Conservation (phyloP, 1,140 invertebrate genomes). For the Nilaparvata lugens region DNA sequence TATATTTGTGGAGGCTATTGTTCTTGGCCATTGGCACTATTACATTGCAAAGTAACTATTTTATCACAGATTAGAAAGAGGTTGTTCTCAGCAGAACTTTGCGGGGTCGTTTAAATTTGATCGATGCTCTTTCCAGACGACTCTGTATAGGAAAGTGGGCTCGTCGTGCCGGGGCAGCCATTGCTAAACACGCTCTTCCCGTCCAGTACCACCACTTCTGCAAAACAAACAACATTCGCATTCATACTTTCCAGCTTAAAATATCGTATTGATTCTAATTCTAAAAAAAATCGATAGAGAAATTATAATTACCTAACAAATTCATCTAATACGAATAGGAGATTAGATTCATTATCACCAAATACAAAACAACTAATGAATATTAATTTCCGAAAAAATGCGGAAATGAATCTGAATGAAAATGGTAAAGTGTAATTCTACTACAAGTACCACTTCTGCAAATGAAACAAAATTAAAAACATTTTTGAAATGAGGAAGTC, state of each 20-base stretch:
- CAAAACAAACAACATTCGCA: conserved; percentile 1
- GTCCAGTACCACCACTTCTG: conserved; percentile 26
- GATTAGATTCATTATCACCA: not conserved
- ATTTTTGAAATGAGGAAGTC: too few relatives aligned
- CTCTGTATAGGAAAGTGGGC: conserved; percentile 23
- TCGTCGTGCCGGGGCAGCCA: conserved; percentile 17
- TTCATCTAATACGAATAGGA: not conserved
- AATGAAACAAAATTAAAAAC: not conserved
- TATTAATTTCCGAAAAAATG: not conserved
- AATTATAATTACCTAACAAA: not conserved
- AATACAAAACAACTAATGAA: not conserved
- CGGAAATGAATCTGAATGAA: too few relatives aligned
- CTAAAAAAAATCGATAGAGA: not conserved
- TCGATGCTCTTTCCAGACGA: conserved; percentile 16
- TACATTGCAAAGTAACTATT: too few relatives aligned
- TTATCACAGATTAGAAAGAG: not conserved
- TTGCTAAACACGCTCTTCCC: conserved; percentile 27
- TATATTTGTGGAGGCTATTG: too few relatives aligned
- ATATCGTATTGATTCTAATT: not conserved
- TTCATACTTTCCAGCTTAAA: not conserved
- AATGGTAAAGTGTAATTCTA: too few relatives aligned
- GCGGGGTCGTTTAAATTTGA: not conserved
- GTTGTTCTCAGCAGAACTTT: not conserved
- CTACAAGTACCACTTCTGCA: too few relatives aligned
- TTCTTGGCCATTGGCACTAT: too few relatives aligned